Evolutionary conservation across 2,113 vertebrate species (phyloP).

Genomic region (western clawed frog (Xenopus tropicalis)): UCB_Xtro_10.0 CM004446.2:104835001-104835500

Average conservation of each 20-base stretch:
- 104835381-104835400: conserved; percentile 17
- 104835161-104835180: not conserved
- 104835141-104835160: not conserved
- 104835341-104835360: not conserved
- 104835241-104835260: conserved; percentile 29
- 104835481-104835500: conserved; percentile 77
- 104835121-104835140: not conserved
- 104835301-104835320: conserved; percentile 27
- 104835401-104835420: conserved; percentile 8
- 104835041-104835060: no score
- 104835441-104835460: conserved; percentile 65
- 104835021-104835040: no score
- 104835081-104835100: no score
- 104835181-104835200: conserved; percentile 18
- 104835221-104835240: conserved; percentile 30
- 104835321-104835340: conserved; percentile 23
- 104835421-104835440: conserved; percentile 16
- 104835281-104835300: conserved; percentile 30
- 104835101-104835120: not conserved
- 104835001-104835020: no score
- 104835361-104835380: not conserved
- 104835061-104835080: no score
- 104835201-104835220: not conserved
- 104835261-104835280: conserved; percentile 4
- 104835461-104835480: conserved; percentile 69